Percentiles rank a stretch among this genome's conserved stretches.
phyloP scores from a whole-genome alignment of 1,140 invertebrate genomes.

The Lasaia peninsularis region DNA sequence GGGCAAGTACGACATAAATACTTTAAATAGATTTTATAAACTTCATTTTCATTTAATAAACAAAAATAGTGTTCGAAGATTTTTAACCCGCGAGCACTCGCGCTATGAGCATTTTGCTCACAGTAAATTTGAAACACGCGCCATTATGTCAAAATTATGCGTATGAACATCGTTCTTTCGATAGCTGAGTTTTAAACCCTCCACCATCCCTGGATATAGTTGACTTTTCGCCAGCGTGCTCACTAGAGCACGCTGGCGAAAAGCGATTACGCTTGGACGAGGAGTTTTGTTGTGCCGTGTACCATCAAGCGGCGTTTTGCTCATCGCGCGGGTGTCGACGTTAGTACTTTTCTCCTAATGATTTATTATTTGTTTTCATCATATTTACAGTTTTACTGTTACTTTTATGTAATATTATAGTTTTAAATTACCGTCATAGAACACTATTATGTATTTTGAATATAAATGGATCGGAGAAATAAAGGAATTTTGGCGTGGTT shows the following conservation, averaged over 20 bases:
- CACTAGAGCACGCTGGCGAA: too few relatives aligned
- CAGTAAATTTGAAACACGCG: conserved; percentile 23
- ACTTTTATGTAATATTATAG: conserved; percentile 22
- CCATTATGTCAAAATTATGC: conserved; percentile 24
- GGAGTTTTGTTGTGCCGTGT: conserved; percentile 11
- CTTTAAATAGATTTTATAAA: too few relatives aligned
- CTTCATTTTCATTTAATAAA: too few relatives aligned
- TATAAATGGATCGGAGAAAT: conserved; percentile 15
- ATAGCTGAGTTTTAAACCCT: conserved; percentile 24
- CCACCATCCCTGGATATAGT: conserved; percentile 13
- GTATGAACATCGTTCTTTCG: conserved; percentile 17
- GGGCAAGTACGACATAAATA: too few relatives aligned
- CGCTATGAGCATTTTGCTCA: conserved; percentile 31
- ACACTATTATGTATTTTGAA: conserved; percentile 18
- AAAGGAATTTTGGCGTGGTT: conserved; percentile 19
- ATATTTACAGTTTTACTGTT: conserved; percentile 14
- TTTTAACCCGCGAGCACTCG: conserved; percentile 30
- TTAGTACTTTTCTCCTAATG: conserved; percentile 21
- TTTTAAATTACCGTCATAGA: conserved; percentile 17
- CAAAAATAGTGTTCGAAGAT: too few relatives aligned
- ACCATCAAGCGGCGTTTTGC: conserved; percentile 18
- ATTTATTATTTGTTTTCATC: conserved; percentile 16
- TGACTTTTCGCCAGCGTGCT: conserved; percentile 19
- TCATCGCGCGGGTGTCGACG: conserved; percentile 21
- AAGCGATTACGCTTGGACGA: conserved; percentile 18